A percentile compares a stretch with the other conserved stretches of the same genome.
phyloP scores from a whole-genome alignment of 2,113 vertebrate species.

The Engraulis encrasicolus region DNA sequence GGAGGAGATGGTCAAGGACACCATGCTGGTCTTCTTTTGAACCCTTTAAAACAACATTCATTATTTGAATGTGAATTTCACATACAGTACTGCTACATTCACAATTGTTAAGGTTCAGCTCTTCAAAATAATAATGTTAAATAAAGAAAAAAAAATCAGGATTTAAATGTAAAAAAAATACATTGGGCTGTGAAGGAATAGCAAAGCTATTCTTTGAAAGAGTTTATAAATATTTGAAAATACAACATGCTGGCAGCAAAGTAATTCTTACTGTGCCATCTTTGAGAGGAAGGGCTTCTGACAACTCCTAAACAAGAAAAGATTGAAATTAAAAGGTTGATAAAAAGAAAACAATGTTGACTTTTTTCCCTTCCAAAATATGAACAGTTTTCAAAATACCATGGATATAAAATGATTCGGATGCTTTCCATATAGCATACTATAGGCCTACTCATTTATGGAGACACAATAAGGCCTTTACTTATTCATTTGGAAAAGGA shows the following conservation, averaged over 20 bases:
- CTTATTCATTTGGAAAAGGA: no score
- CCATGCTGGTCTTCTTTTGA: conserved; percentile 77
- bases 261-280: conserved; percentile 74
- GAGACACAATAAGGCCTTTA: no score
- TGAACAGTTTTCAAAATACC: no score
- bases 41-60: conserved; percentile 42
- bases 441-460: no score
- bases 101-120: background rate
- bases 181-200: no score
- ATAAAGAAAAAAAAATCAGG: background rate
- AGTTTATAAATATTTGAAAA: background rate
- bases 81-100: no score
- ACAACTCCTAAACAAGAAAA: background rate
- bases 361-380: no score
- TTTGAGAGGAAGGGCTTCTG: conserved; percentile 57
- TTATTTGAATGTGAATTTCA: background rate
- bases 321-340: background rate
- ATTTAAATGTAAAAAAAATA: no score
- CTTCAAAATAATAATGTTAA: no score
- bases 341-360: no score
- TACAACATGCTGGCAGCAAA: background rate
- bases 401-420: no score
- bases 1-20: conserved; percentile 78
- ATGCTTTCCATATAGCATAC: no score
- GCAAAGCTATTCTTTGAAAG: background rate